phyloP scores from a whole-genome alignment of 2,888 invertebrate species.

The Synanthedon tipuliformis region DNA sequence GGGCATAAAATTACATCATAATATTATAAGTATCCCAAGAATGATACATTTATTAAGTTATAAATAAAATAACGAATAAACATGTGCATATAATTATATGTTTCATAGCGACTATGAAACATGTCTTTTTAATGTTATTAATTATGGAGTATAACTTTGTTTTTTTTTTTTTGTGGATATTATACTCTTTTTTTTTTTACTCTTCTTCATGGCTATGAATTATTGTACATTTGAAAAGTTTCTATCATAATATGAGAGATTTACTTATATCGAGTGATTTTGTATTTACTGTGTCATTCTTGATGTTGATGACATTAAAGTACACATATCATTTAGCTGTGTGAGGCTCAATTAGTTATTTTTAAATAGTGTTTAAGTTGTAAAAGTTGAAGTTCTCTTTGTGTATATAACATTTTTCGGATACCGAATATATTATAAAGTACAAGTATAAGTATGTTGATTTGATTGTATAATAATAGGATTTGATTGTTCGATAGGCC shows the following conservation, averaged over 20 bases:
- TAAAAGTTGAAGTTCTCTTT: not conserved
- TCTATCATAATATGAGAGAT: not conserved
- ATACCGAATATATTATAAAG: constrained; percentile 28
- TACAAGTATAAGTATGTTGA: constrained; percentile 50
- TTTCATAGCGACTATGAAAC: no score
- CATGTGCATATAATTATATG: no score
- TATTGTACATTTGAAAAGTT: not conserved
- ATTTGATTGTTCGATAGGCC: constrained; percentile 47
- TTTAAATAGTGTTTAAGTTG: constrained; percentile 31
- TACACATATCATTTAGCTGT: constrained; percentile 48
- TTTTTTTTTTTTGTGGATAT: no score
- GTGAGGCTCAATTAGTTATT: constrained; percentile 38
- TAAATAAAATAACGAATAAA: constrained; percentile 1
- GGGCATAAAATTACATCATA: constrained; percentile 18
- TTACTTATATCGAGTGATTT: no score
- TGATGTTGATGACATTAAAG: constrained; percentile 12
- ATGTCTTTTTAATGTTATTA: no score
- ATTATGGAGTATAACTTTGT: no score
- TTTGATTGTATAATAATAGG: constrained; percentile 53
- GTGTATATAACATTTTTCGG: constrained; percentile 54
- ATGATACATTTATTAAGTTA: constrained; percentile 7
- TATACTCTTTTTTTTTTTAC: no score
- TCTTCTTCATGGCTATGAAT: not conserved
- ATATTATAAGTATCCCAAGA: constrained; percentile 14
- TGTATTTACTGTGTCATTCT: constrained; percentile 8